Percentiles rank a stretch among this genome's conserved stretches.
These are phyloP conservation scores for Heliconius hortense DNA, from an alignment of 2,888 invertebrate genomes.

Conservation along the genomic window DNA sequence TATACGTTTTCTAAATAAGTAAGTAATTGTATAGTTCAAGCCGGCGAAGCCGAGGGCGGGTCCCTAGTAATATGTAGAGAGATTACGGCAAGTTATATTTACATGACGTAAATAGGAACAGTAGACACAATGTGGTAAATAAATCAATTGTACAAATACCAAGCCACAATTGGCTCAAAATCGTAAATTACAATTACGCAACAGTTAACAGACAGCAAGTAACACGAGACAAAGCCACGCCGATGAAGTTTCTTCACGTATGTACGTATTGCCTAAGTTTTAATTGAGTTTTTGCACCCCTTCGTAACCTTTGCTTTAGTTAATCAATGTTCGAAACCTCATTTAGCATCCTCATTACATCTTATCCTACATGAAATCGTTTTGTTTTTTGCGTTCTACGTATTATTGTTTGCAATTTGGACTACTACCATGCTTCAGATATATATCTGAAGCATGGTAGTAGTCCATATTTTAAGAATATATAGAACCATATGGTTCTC, in stretches of 20 bases:
- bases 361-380: not conserved
- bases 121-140: too few relatives aligned
- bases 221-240: slow-evolving; percentile 44
- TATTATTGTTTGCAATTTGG: not conserved
- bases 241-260: slow-evolving; percentile 45
- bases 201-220: slow-evolving; percentile 40
- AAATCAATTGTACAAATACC: too few relatives aligned
- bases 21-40: too few relatives aligned
- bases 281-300: slow-evolving; percentile 44
- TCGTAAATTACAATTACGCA: slow-evolving; percentile 36
- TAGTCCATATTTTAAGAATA: too few relatives aligned
- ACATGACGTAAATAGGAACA: too few relatives aligned
- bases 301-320: slow-evolving; percentile 40
- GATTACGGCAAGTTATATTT: too few relatives aligned
- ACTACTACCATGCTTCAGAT: not conserved
- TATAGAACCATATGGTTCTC: too few relatives aligned
- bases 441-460: too few relatives aligned
- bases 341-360: slow-evolving; percentile 16
- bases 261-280: slow-evolving; percentile 38
- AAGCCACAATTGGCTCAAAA: slow-evolving; percentile 28
- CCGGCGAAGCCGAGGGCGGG: too few relatives aligned
- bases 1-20: too few relatives aligned
- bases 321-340: slow-evolving; percentile 31
- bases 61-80: too few relatives aligned
- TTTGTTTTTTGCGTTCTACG: not conserved